Evolutionary conservation across 2,113 vertebrate genomes (phyloP).

Genomic region (Jaculus jaculus): DNA sequence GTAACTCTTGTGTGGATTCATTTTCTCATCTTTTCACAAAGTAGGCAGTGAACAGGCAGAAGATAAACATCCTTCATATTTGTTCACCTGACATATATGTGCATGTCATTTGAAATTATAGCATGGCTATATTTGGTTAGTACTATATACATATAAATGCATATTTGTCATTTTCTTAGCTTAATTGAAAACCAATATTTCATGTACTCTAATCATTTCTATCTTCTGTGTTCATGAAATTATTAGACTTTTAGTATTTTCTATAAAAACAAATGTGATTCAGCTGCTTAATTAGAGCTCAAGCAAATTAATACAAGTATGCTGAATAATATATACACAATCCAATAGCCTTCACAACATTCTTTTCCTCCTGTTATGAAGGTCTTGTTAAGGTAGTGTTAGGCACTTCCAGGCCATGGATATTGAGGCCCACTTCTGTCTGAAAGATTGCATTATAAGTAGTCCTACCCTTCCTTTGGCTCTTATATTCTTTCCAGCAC

Average conservation of each 20-base stretch:
- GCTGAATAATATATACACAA: constrained; percentile 64
- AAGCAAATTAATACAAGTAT: constrained; percentile 54
- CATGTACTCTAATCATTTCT: neutral
- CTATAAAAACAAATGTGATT: constrained; percentile 56
- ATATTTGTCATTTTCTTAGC: neutral
- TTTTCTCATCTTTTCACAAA: constrained; percentile 74
- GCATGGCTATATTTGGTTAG: neutral
- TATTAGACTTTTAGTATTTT: constrained; percentile 18
- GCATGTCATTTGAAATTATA: constrained; percentile 25
- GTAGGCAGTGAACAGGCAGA: neutral
- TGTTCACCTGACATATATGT: constrained; percentile 52
- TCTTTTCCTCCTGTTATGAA: neutral
- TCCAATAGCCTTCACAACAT: constrained; percentile 30
- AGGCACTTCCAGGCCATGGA: too few species aligned
- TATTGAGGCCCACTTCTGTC: too few species aligned
- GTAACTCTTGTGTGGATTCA: constrained; percentile 67
- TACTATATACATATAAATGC: neutral
- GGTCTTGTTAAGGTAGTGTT: too few species aligned
- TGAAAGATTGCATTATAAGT: too few species aligned
- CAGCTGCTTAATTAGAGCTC: constrained; percentile 60
- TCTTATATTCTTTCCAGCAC: too few species aligned
- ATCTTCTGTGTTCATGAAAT: constrained; percentile 48
- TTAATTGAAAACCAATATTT: neutral
- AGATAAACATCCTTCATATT: constrained; percentile 47
- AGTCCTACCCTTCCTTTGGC: too few species aligned